phyloP scores from a whole-genome alignment of 1,140 invertebrate genomes.

The Drosophila tropicalis region DNA sequence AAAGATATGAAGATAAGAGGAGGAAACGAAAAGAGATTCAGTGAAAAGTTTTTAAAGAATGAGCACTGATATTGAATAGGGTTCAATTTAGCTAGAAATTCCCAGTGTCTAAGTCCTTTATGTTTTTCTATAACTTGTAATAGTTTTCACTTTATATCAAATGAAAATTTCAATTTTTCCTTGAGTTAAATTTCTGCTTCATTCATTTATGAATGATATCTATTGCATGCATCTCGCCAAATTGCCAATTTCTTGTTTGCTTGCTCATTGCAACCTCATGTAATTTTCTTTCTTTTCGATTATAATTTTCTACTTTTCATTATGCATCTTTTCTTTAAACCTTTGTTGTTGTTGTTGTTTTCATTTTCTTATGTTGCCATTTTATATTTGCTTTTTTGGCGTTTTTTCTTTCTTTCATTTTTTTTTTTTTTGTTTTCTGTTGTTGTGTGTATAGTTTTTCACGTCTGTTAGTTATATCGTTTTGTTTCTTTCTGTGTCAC shows the following conservation, averaged over 20 bases:
- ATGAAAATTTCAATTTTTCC: not conserved
- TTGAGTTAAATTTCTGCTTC: not conserved
- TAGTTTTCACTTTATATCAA: not conserved
- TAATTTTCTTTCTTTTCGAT: constrained; percentile 52
- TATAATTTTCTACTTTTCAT: constrained; percentile 53
- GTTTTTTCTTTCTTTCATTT: constrained; percentile 32
- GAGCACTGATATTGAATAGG: too few relatives aligned
- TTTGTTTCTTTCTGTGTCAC: constrained; percentile 51
- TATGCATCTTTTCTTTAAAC: constrained; percentile 41
- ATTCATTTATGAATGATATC: constrained; percentile 32
- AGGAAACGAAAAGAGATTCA: too few relatives aligned
- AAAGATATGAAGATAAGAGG: too few relatives aligned
- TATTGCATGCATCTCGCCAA: constrained; percentile 3
- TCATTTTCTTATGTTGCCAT: constrained; percentile 35
- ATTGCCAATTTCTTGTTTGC: constrained; percentile 27
- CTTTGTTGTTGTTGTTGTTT: constrained; percentile 32
- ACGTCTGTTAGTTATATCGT: constrained; percentile 48
- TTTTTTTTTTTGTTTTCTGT: constrained; percentile 27
- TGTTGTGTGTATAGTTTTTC: constrained; percentile 22
- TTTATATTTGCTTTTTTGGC: constrained; percentile 7
- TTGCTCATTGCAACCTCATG: constrained; percentile 43
- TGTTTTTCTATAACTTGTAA: not conserved
- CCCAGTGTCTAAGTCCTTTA: too few relatives aligned
- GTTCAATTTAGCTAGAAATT: too few relatives aligned
- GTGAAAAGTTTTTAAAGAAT: too few relatives aligned